Conservation (phyloP, 2,797 vertebrate genomes). For the Cheirogaleus major region DNA sequence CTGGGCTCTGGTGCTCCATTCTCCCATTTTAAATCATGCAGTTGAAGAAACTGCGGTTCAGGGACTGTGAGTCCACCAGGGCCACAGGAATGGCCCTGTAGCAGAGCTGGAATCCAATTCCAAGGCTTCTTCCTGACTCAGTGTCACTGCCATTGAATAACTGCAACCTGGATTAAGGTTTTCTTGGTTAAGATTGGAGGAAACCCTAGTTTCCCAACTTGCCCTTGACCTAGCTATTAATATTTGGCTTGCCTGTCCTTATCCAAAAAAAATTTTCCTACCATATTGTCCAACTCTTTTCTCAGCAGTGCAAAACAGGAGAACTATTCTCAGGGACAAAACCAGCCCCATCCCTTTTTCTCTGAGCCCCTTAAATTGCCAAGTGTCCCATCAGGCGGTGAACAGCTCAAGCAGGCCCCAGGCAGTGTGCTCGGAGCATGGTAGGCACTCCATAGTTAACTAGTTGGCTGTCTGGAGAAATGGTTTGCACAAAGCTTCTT, state of each 20-base stretch:
- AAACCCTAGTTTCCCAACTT: background rate
- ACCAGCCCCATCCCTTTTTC: background rate
- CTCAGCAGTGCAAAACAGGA: background rate
- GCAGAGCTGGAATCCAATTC: background rate
- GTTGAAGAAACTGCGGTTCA: background rate
- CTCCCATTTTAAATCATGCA: background rate
- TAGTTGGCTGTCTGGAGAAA: background rate
- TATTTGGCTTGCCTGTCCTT: background rate
- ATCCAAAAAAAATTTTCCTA: background rate
- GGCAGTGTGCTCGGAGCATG: no score
- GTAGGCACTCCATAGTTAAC: background rate
- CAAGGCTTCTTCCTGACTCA: background rate
- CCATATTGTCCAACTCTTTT: background rate
- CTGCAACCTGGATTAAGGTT: background rate
- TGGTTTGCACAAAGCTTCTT: background rate
- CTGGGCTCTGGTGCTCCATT: background rate
- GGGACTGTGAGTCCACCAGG: background rate
- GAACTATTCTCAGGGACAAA: background rate
- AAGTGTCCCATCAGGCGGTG: background rate
- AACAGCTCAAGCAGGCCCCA: background rate
- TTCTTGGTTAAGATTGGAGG: background rate
- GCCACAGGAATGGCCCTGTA: background rate
- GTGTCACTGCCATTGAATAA: background rate
- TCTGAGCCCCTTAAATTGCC: background rate
- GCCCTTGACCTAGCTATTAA: background rate